phyloP scores from a whole-genome alignment of 2,113 vertebrate species.

The Rhizomys pruinosus region DNA sequence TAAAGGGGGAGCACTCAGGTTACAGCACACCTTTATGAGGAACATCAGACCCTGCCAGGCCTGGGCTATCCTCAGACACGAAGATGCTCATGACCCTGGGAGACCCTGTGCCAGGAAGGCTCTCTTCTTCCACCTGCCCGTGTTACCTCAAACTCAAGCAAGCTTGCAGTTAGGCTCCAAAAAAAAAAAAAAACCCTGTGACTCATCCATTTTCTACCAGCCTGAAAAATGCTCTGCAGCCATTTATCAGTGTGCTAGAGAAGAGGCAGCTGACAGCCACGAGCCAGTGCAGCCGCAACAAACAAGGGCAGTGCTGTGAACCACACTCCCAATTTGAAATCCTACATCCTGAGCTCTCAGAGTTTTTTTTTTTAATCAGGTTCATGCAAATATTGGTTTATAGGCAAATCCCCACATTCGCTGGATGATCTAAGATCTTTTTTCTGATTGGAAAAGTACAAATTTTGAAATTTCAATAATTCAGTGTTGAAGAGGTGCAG shows the following conservation, averaged over 20 bases:
- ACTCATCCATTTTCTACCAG: constrained; percentile 44
- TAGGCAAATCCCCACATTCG: background rate
- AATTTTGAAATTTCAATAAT: background rate
- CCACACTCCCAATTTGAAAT: constrained; percentile 28
- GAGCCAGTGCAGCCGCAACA: background rate
- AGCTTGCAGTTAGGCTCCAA: background rate
- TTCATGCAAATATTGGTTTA: background rate
- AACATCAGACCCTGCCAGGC: background rate
- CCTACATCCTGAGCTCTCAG: constrained; percentile 18
- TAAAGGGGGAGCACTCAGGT: background rate
- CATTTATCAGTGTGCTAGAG: background rate
- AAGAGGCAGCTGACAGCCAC: constrained; percentile 48
- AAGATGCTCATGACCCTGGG: background rate
- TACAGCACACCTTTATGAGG: background rate
- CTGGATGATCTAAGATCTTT: background rate
- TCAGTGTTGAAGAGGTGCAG: background rate
- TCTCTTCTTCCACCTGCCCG: background rate
- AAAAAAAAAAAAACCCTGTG: constrained; percentile 11
- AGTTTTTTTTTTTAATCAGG: background rate
- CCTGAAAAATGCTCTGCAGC: background rate
- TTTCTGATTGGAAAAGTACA: background rate
- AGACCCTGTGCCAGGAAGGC: background rate
- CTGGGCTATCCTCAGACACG: background rate
- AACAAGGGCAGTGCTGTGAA: constrained; percentile 3
- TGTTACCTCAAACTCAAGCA: constrained; percentile 33